A percentile compares a stretch with the other conserved stretches of the same genome.
Conservation (phyloP, 2,888 invertebrate genomes). For the Ctena decussata region DNA sequence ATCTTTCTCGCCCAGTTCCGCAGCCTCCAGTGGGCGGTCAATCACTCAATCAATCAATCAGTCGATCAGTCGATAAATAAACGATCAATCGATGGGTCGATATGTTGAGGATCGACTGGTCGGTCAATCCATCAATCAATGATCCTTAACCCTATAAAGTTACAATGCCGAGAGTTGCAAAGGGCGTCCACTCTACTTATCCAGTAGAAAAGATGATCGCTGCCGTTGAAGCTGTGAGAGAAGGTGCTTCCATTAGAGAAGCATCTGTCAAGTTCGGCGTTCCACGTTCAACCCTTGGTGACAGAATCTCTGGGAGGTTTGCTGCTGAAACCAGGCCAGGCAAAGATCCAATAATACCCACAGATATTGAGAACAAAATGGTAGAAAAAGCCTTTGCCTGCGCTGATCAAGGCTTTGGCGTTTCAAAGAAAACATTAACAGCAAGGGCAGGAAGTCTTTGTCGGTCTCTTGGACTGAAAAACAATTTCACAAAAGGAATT, state of each 20-base stretch:
- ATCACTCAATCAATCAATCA: too few species aligned
- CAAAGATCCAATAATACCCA: not conserved
- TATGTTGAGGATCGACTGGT: too few species aligned
- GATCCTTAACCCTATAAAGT: too few species aligned
- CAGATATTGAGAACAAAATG: not conserved
- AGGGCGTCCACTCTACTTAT: not conserved
- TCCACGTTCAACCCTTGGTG: not conserved
- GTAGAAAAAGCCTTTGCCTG: too few species aligned
- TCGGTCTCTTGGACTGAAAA: not conserved
- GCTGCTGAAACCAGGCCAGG: not conserved
- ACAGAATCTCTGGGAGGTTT: not conserved
- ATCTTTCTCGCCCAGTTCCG: too few species aligned
- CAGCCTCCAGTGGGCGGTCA: too few species aligned
- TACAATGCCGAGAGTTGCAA: not conserved
- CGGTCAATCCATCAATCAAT: too few species aligned
- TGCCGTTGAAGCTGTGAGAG: constrained; percentile 18
- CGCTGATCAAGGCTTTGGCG: too few species aligned
- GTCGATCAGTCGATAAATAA: too few species aligned
- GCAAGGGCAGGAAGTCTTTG: constrained; percentile 1
- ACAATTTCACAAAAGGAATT: constrained; percentile 10
- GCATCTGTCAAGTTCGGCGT: not conserved
- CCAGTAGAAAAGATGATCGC: not conserved
- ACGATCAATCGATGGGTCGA: too few species aligned
- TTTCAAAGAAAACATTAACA: constrained; percentile 5
- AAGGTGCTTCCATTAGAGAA: not conserved